Evolutionary conservation across 2,888 invertebrate species (phyloP), one percentile per base, ranked within the genome.

Genomic region (Melieria crassipennis): DNA sequence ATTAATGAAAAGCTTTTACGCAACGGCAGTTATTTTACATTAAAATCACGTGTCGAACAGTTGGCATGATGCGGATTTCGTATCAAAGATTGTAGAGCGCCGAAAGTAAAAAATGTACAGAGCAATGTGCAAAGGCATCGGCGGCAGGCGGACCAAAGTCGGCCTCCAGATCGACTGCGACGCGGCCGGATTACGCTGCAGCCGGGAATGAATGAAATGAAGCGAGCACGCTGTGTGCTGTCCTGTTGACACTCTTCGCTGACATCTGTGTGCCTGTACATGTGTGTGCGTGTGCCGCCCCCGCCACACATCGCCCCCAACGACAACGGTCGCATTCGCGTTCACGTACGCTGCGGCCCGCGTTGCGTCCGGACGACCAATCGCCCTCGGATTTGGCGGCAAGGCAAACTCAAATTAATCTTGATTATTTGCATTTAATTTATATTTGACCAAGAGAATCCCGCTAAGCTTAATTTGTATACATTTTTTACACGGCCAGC

Each of bases 351-450:
- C 58, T 30, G 30, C 30, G 30, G 30, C 30, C 30, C 30, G 30
- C 1, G 30, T 30, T 30, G 30, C 30, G 30, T 30, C 3, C 48
- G 57, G 11, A n/a, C 16, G 30, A 9, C 6, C 50, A 13, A 10
- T 10, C 60, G 13, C 60, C 16, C 7, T 48, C 6, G 52, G 57
- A 43, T 48, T 30, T 30, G 57, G 7, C 50, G n/a, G 57, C 65
- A 47, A 56, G 61, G 65, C 48, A 55, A 61, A 61, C n/a, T 42
- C 47, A 69, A 73, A 75, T 75, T 75, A 75, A 75, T 75, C 75
- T 75, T 75, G 71, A 75, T 75, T 75, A 75, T 73, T 75, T 73
- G 71, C 72, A 66, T 73, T 72, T 73, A 69, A 65, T 73, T 70
- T 75, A 64, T 75, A 71, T 75, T 75, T 73, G 73, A 62, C 56